Conservation (phyloP, 2,888 invertebrate species). For the Unio delphinus region DNA sequence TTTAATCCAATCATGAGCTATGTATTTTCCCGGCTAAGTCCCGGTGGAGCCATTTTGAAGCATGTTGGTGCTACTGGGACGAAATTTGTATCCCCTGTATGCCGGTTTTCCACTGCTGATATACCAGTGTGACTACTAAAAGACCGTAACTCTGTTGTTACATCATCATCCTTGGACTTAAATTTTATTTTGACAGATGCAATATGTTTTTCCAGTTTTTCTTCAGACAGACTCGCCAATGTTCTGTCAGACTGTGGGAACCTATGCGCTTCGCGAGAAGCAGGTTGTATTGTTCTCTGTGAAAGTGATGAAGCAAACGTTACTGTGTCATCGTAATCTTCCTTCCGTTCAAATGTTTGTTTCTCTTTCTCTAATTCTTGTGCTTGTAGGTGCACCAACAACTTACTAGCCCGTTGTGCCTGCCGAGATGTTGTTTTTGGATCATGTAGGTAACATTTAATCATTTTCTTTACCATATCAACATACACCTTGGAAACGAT, state of each 20-base stretch:
- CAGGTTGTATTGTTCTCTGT: no score
- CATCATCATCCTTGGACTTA: no score
- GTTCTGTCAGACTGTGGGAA: no score
- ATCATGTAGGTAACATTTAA: conserved; percentile 48
- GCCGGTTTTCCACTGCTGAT: not conserved
- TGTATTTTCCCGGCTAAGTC: conserved; percentile 33
- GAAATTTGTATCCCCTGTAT: not conserved
- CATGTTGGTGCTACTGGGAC: conserved; percentile 32
- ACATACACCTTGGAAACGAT: conserved; percentile 55
- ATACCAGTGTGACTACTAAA: no score
- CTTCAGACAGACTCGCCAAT: no score
- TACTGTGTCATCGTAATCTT: not conserved
- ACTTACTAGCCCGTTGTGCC: conserved; percentile 35
- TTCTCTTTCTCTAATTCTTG: conserved; percentile 23
- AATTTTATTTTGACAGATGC: no score
- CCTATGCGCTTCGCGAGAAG: no score
- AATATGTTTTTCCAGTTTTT: no score
- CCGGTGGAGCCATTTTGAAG: conserved; percentile 49
- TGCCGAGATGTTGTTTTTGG: conserved; percentile 42
- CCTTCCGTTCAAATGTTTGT: conserved; percentile 19
- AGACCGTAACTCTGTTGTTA: no score
- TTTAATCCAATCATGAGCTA: not conserved
- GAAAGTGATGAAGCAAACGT: no score
- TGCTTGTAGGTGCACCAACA: conserved; percentile 37
- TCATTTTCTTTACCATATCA: conserved; percentile 54